Evolutionary conservation across 2,113 vertebrate species (phyloP).

Genomic region (Onychostoma macrolepis): DNA sequence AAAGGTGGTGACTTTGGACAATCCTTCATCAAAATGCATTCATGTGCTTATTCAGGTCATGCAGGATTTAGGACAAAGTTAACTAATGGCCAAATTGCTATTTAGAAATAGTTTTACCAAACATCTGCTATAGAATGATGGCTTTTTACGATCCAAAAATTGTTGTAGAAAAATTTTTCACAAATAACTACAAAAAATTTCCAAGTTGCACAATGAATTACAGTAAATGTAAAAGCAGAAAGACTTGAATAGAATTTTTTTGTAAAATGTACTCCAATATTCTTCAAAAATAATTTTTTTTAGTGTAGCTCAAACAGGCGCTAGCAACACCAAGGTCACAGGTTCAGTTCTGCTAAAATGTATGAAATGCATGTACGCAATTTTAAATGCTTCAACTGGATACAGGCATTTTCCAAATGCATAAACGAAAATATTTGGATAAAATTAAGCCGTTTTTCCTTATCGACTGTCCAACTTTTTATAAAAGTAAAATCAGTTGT

Average conservation of each 20-base stretch:
- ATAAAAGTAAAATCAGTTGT: neutral
- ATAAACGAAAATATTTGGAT: neutral
- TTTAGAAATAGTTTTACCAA: neutral
- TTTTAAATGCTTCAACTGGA: neutral
- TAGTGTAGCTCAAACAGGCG: neutral
- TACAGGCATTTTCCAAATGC: neutral
- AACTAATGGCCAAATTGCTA: neutral
- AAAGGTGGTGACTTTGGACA: neutral
- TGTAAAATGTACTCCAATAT: too few species aligned
- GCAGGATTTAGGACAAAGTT: neutral
- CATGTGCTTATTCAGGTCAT: neutral
- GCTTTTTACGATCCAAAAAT: neutral
- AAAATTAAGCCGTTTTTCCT: neutral
- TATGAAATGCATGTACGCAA: neutral
- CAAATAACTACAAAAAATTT: too few species aligned
- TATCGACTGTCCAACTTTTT: neutral
- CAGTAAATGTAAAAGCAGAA: too few species aligned
- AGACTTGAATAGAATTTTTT: too few species aligned
- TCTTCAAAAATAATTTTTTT: too few species aligned
- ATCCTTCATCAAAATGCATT: neutral
- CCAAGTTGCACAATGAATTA: too few species aligned
- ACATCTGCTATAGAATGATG: neutral
- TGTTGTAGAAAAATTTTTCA: too few species aligned
- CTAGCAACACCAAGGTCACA: neutral
- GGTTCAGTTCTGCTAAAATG: neutral